phyloP scores from a whole-genome alignment of 2,888 invertebrate genomes.

The Melipona bicolor region DNA sequence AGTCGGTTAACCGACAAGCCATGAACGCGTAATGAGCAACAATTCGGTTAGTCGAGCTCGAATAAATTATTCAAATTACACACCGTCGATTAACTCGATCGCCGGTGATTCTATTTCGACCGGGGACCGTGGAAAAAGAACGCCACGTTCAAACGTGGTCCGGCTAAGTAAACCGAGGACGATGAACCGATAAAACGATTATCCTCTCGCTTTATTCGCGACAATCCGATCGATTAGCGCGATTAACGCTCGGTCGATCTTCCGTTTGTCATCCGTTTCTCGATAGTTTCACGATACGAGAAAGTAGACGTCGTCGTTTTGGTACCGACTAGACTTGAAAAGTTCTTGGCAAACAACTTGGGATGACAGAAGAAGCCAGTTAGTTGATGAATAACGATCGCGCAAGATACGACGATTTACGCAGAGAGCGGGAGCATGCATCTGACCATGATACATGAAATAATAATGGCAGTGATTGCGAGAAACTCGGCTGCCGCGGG shows the following conservation, averaged over 20 bases:
- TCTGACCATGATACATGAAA: conserved; percentile 72
- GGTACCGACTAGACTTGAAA: no score
- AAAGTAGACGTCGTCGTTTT: conserved; percentile 7
- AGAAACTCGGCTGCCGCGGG: conserved; percentile 50
- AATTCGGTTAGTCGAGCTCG: conserved; percentile 57
- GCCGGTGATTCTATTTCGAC: conserved; percentile 20
- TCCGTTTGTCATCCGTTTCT: neutral
- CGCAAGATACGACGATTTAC: conserved; percentile 63
- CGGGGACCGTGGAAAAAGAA: conserved; percentile 21
- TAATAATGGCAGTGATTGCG: conserved; percentile 75
- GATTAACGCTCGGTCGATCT: neutral
- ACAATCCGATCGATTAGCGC: conserved; percentile 6
- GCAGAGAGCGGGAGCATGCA: conserved; percentile 48
- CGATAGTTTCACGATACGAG: neutral
- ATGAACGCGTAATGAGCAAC: conserved; percentile 66
- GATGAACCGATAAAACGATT: conserved; percentile 11
- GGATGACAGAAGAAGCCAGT: no score
- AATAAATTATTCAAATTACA: conserved; percentile 64
- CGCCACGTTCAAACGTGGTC: neutral
- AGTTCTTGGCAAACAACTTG: no score
- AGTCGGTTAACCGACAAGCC: conserved; percentile 67
- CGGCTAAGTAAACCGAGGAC: conserved; percentile 8
- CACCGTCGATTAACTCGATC: conserved; percentile 53
- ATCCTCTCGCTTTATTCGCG: neutral
- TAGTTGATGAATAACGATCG: conserved; percentile 26